Evolutionary conservation across 2,113 vertebrate genomes (phyloP).

Genomic region (Thunnus thynnus): DNA sequence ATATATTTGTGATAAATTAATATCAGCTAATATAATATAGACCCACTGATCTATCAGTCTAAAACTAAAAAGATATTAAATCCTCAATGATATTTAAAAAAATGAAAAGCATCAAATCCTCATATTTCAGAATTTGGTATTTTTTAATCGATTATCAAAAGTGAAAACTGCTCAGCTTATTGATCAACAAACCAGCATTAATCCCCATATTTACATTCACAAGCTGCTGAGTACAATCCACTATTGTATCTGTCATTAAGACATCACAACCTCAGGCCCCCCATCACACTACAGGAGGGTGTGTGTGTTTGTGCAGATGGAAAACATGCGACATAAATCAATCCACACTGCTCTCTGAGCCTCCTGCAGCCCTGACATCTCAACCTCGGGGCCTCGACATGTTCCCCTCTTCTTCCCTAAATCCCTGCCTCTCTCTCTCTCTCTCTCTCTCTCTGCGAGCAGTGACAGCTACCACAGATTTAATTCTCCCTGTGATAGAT

Average conservation of each 20-base stretch:
- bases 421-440: background rate
- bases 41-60: no score
- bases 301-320: conserved; percentile 13
- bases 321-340: conserved; percentile 39
- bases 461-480: conserved; percentile 71
- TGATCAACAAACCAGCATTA: no score
- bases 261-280: conserved; percentile 18
- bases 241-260: conserved; percentile 32
- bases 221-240: background rate
- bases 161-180: no score
- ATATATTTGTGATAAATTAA: no score
- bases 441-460: conserved; percentile 39
- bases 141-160: no score
- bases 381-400: conserved; percentile 7
- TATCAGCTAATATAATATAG: no score
- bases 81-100: background rate
- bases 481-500: conserved; percentile 73
- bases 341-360: conserved; percentile 2
- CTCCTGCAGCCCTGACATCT: conserved; percentile 39
- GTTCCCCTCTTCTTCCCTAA: background rate
- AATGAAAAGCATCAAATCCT: background rate
- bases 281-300: background rate
- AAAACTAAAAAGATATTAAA: background rate
- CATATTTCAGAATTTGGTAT: background rate
- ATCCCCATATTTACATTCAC: no score